A percentile compares a stretch with the other conserved stretches of the same genome.
Conservation (phyloP, 2,888 invertebrate genomes). For the Spisula subtruncata region DNA sequence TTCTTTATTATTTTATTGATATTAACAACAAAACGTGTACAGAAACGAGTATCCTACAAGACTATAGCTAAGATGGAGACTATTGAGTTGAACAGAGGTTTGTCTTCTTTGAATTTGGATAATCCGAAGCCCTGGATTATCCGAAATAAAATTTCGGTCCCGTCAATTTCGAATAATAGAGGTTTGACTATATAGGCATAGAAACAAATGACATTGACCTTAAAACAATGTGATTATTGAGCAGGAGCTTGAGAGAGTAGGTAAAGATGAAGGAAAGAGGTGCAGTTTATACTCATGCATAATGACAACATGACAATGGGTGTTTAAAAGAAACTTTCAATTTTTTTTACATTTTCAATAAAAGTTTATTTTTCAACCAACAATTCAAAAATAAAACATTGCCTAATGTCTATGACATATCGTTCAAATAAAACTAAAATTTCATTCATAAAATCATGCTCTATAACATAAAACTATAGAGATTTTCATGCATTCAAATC, state of each 20-base stretch:
- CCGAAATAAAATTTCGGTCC: no score
- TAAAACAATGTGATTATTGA: neutral
- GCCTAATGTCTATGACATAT: neutral
- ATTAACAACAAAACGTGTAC: no score
- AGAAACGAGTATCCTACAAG: no score
- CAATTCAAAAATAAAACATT: neutral
- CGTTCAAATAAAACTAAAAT: neutral
- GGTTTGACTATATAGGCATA: no score
- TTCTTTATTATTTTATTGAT: no score
- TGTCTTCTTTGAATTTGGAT: no score
- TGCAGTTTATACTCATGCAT: conserved; percentile 16
- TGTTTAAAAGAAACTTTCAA: neutral
- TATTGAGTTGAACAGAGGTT: no score
- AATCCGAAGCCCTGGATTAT: no score
- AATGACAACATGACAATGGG: conserved; percentile 4
- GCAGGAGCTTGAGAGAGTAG: neutral
- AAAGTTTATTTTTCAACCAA: neutral
- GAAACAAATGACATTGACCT: no score
- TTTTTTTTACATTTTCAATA: neutral
- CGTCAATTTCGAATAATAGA: no score
- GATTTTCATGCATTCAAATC: neutral
- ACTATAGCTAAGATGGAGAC: no score
- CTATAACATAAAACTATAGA: neutral
- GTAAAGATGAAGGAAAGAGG: neutral
- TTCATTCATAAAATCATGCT: neutral